Evolutionary conservation across 2,888 invertebrate species (phyloP), one percentile per base, ranked within the genome.

Genomic region (Tuberolachnus salignus): DNA sequence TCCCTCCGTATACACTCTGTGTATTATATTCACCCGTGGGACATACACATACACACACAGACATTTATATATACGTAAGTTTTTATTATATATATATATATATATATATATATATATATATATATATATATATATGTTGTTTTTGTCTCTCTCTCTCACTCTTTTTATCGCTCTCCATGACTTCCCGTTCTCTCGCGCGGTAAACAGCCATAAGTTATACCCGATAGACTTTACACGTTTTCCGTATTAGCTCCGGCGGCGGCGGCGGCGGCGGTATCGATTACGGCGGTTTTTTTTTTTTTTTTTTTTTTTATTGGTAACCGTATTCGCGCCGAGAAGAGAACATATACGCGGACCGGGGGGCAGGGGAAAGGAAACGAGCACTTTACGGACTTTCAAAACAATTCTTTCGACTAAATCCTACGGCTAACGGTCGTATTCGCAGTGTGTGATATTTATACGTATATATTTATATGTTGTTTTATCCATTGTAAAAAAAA

Each of bases 111-210:
- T n/a, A n/a, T n/a, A n/a, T n/a, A n/a, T n/a, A n/a, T n/a, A n/a
- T n/a, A n/a, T n/a, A n/a, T n/a, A n/a, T n/a, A n/a, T n/a, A n/a
- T n/a, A n/a, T n/a, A n/a, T n/a, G n/a, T n/a, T n/a, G n/a, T n/a
- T n/a, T n/a, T 1, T 61, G 9, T 67, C 10, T 49, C n/a, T n/a
- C n/a, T n/a, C n/a, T n/a, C n/a, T n/a, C n/a, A n/a, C 3, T 73
- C 53, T 78, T 66, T 78, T 78, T 78, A 78, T 78, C 75, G 75
- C 75, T 67, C 75, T 67, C 75, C 75, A 78, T 78, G 75, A 78
- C 75, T 78, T 78, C 75, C 75, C 75, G 63, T 63, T 63, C 73
- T 73, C 51, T 67, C 46, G 75, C 34, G 34, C 34, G 34, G 75
- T 67, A 78, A 78, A 78, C 67, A 78, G 57, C 67, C 67, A 78